phyloP scores from a whole-genome alignment of 2,113 vertebrate genomes.

The Rhinoptilus africanus region DNA sequence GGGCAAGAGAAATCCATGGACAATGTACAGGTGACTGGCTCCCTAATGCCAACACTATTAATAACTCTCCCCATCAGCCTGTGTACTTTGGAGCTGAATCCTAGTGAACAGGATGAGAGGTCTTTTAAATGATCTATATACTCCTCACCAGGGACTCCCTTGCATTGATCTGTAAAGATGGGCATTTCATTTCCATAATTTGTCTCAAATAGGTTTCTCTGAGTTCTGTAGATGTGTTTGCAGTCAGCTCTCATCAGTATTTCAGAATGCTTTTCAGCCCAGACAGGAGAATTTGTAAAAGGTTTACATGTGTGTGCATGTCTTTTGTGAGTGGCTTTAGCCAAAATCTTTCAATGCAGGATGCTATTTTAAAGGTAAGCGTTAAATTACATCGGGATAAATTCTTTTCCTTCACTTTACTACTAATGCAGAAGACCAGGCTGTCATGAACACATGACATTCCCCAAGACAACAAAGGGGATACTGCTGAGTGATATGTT shows the following conservation, averaged over 20 bases:
- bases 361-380: background rate
- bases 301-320: background rate
- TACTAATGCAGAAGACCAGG: background rate
- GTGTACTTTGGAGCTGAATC: background rate
- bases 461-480: background rate
- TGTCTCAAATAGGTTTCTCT: background rate
- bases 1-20: background rate
- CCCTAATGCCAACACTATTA: background rate
- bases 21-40: background rate
- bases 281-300: background rate
- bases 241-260: background rate
- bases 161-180: constrained; percentile 37
- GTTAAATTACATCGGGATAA: background rate
- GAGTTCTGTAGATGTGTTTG: background rate
- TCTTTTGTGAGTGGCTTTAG: background rate
- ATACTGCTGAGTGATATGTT: background rate
- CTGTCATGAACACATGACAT: background rate
- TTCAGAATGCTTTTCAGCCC: background rate
- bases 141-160: constrained; percentile 6
- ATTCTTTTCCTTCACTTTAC: background rate
- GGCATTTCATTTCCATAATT: constrained; percentile 50
- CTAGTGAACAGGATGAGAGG: background rate
- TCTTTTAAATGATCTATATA: constrained; percentile 26
- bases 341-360: background rate
- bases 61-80: background rate